Evolutionary conservation across 2,797 vertebrate species (phyloP).

Genomic region (Oceanodroma leucorhoa): DNA sequence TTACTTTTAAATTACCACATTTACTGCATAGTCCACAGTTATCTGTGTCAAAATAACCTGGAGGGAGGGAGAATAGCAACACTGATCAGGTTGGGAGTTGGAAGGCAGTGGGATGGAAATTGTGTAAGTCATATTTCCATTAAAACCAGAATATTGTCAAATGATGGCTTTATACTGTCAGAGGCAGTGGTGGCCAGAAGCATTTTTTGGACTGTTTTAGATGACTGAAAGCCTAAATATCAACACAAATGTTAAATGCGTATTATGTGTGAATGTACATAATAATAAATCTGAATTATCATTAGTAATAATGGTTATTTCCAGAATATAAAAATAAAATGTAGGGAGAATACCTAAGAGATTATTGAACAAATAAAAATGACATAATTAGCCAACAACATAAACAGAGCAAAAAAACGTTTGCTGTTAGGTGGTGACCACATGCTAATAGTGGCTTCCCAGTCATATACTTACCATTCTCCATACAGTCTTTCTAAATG

Average conservation of each 20-base stretch:
- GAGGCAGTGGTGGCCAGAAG: not conserved
- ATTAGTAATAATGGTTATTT: not conserved
- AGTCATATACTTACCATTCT: not conserved
- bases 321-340: not conserved
- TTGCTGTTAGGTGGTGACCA: not conserved
- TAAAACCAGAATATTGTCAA: not conserved
- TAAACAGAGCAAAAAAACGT: not conserved
- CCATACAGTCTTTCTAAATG: not conserved
- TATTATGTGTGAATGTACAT: not conserved
- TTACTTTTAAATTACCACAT: not conserved
- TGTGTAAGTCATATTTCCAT: not conserved
- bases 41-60: constrained; percentile 9
- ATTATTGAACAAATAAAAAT: not conserved
- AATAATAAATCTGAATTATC: not conserved
- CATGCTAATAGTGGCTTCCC: not conserved
- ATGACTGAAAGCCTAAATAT: not conserved
- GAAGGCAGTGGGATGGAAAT: not conserved
- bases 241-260: not conserved
- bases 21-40: not conserved
- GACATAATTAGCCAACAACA: not conserved
- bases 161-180: not conserved
- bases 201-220: not conserved
- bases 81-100: not conserved
- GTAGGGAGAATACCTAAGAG: not conserved
- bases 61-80: not conserved